Base-by-base conservation (phyloP, 1,140 invertebrate genomes). In the Saccostrea echinata region DNA sequence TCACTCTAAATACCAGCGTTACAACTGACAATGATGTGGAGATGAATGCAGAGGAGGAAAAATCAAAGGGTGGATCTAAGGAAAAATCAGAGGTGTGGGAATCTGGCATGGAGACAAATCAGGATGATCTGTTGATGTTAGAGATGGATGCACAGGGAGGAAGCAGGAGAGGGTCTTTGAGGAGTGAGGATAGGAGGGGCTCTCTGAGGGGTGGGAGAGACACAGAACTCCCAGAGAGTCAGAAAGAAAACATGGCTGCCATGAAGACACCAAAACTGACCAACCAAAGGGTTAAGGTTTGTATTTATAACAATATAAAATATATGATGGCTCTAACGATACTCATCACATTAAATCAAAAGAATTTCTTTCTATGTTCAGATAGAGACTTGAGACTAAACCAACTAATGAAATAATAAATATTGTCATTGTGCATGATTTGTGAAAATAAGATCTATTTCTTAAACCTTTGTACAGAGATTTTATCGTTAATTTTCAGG, bases 221-320 rank as follows among this genome's bases (percentile, higher is more conserved):
- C 8, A 18, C 86, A 68, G n/a, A 91, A 88, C 24, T 76, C 11
- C 11, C 68, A 55, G 68, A 76, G 68, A 76, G 68, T 76, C 91
- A 92, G 88, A 92, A 90, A 84, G 92, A 92, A 61, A 92, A 92
- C 76, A 52, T 92, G 27, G 76, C 52, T 52, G 84, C 87, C 0
- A 24, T 83, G 11, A 81, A 85, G 33, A 88, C 76, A 27, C 84
- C 84, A n/a, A 76, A 52, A 84, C 81, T 82, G 55, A 76, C 52
- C 3, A 86, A 86, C n/a, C 64, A 86, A 18, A 90, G 89, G 61
- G 84, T 90, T 3, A 90, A 90, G 88, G 64, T 71, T 30, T 13
- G 18, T 51, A 84, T 84, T 53, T 52, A 13, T 27, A 27, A 6
- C 43, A 43, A 43, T 0, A n/a, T 0, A 43, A 9, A 43, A 43